These are phyloP conservation scores for Nasalis larvatus DNA, from an alignment of 2,113 vertebrate species.

Conservation along the genomic window DNA sequence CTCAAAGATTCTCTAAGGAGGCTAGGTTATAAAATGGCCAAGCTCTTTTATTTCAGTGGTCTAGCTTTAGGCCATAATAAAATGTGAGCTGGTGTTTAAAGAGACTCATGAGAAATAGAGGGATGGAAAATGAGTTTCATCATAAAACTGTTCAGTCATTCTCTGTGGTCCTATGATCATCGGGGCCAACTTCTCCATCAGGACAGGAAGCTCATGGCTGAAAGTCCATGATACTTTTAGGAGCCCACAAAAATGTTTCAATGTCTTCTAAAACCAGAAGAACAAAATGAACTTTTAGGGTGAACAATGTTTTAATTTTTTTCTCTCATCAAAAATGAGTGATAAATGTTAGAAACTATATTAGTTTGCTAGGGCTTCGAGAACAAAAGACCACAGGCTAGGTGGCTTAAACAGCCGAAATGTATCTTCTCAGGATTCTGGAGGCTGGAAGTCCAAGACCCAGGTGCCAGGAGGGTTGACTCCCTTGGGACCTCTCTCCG, in stretches of 20 bases:
- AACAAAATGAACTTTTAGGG: not conserved
- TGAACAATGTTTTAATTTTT: not conserved
- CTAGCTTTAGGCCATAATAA: not conserved
- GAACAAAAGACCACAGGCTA: not conserved
- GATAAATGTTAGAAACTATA: rapidly evolving
- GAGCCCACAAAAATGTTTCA: not conserved
- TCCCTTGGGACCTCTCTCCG: not conserved
- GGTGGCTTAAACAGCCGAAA: not conserved
- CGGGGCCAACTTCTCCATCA: rapidly evolving
- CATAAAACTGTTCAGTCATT: rapidly evolving
- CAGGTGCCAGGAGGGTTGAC: rapidly evolving
- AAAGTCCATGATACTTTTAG: not conserved
- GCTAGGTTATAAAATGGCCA: not conserved
- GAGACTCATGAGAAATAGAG: rapidly evolving
- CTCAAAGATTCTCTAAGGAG: not conserved
- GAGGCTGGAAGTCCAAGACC: not conserved
- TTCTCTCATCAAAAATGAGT: not conserved
- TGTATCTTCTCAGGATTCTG: not conserved
- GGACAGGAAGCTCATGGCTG: too few relatives aligned
- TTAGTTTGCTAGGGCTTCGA: not conserved
- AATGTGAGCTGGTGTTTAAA: not conserved
- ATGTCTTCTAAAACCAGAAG: not conserved
- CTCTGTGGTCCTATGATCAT: rapidly evolving
- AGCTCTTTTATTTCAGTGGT: not conserved
- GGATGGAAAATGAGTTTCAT: not conserved